These are phyloP conservation scores for Fregata magnificens DNA, from an alignment of 2,113 vertebrate genomes.

Conservation along the genomic window DNA sequence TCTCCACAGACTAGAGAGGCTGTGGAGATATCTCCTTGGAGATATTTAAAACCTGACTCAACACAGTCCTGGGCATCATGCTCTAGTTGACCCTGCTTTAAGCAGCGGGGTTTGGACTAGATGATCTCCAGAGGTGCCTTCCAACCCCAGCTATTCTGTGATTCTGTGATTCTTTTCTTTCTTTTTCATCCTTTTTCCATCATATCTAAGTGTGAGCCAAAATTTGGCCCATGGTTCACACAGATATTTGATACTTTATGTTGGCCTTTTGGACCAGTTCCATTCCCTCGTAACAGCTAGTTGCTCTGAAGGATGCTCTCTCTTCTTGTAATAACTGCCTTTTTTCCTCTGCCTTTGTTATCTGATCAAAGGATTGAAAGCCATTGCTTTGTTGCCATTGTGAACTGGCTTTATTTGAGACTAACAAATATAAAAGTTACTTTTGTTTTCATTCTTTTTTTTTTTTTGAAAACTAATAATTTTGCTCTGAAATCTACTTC, in stretches of 20 bases:
- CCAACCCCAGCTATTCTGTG: background rate
- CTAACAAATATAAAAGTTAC: background rate
- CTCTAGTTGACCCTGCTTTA: background rate
- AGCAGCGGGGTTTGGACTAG: background rate
- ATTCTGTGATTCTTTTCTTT: background rate
- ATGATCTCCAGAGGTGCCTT: background rate
- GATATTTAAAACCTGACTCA: background rate
- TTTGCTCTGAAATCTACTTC: background rate
- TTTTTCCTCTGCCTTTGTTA: background rate
- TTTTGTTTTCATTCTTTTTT: background rate
- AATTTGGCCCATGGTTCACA: background rate
- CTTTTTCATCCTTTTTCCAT: no score
- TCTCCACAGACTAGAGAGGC: background rate
- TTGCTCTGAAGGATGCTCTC: background rate
- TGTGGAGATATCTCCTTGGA: background rate
- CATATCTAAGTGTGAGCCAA: background rate
- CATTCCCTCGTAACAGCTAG: background rate
- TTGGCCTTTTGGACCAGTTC: background rate
- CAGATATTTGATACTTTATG: background rate
- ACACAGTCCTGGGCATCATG: accelerated
- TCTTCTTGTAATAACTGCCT: background rate
- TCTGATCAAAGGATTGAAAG: background rate
- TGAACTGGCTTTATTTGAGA: background rate
- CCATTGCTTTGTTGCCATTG: background rate
- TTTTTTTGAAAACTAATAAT: background rate